Evolutionary conservation across 2,113 vertebrate genomes (phyloP), one percentile per base, ranked within the genome.

Genomic region (Entelurus aequoreus): DNA sequence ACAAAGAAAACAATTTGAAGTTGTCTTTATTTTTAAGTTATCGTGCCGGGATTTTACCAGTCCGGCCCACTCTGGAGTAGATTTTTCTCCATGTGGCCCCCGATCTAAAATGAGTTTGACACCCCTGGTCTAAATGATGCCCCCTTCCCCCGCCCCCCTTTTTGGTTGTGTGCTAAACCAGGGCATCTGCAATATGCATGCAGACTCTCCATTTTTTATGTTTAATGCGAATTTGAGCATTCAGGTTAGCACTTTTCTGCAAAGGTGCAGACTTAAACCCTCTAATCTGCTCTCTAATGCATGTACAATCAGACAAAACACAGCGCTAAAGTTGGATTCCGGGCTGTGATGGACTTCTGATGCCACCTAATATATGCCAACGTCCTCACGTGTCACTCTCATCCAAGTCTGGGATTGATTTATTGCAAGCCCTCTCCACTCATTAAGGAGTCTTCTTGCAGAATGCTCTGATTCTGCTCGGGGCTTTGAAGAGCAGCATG

Each of bases 321-420:
- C 64, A 54, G 67, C 38, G n/a, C 52, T 59, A 66, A 44, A 68
- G 51, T 7, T 46, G 54, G 69, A 69, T 71, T 60, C 60, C 5
- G 37, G 57, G 44, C 28, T 48, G 40, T 78, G 74, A 78, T 21
- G 48, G 79, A 71, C 74, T 74, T 61, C 48, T 40, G 63, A 77
- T 79, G 66, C 49, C 62, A 74, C 62, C 53, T 63, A 57, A 86
- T 79, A 76, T 12, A 50, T 62, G 63, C 69, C 72, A 54, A 54
- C 58, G 66, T 54, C 59, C 66, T 71, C 75, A 49, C 56, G 57
- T 76, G 70, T 78, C 71, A 62, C 66, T 80, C 64, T 66, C 11
- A 42, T 48, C 57, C 58, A 62, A 66, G 48, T 74, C 36, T 5
- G 42, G 19, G 16, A 79, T 80, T 72, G 70, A 84, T 86, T 83